Evolutionary conservation across 1,140 invertebrate species (phyloP), one percentile per base, ranked within the genome.

Genomic region (Drosophila subpulchrella): DNA sequence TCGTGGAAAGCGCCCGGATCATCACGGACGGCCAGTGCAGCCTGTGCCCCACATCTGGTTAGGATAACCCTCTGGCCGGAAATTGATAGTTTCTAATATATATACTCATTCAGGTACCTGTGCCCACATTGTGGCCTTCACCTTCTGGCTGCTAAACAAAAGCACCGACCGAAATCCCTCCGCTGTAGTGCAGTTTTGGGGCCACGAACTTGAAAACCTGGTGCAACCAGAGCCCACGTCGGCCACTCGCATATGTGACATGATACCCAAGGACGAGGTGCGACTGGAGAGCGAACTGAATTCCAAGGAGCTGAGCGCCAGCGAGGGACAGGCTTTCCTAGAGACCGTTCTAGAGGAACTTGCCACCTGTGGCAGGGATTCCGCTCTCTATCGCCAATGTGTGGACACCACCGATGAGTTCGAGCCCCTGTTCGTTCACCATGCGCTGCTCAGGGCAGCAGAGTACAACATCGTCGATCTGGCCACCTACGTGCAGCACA

Each of bases 131-230:
- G 65, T 92, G 13, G 77, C 89, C 4, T 91, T 92, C 17, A 72
- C 81, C 1, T 91, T 92, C 34, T 92, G 91, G 91, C 39, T 92
- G n/a, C 79, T 92, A 13, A 61, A 70, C 12, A 90, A 89, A 27
- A 90, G 75, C 39, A 76, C 61, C 0, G 81, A 91, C 0, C 68
- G 67, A 15, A 72, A 51, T 27, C 77, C 85, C 6, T 56, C 63
- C 1, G 78, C 70, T 30, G 58, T 91, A 8, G 32, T 81, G 4
- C 81, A 91, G n/a, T 92, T 89, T 34, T 92, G 91, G 91, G 91
- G 91, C 17, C 67, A 72, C 55, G 91, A 92, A 44, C 56, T 81
- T 27, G 91, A 92, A 48, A 56, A 66, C 0, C 38, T 91, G 4
- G 72, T 85, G 4, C 75, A 92, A 8, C 79, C 89, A 6, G 81